A percentile compares a stretch with the other conserved stretches of the same genome.
Evolutionary conservation across 2,888 invertebrate genomes (phyloP).

Genomic region (Tetanocera ferruginea): DNA sequence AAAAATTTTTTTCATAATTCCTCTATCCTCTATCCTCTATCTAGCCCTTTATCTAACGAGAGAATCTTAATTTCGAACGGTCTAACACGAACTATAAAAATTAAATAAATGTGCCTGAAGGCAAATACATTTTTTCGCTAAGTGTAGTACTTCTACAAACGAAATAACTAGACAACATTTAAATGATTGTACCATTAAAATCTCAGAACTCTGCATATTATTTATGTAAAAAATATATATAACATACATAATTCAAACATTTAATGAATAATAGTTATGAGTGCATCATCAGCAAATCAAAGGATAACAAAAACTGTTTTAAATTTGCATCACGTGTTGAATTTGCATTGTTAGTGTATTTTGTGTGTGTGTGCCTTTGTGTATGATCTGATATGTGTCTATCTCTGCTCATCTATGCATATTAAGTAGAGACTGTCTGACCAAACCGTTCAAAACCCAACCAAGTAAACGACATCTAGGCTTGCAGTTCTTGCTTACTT

Average conservation of each 20-base stretch:
- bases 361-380: not conserved
- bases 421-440: not conserved
- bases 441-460: not conserved
- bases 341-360: constrained; percentile 12
- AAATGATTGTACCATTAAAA: too few species aligned
- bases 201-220: too few species aligned
- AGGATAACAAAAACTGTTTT: constrained; percentile 23
- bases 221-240: not conserved
- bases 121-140: too few species aligned
- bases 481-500: not conserved
- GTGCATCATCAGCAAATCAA: constrained; percentile 24
- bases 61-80: too few species aligned
- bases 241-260: not conserved
- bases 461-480: not conserved
- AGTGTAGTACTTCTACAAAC: too few species aligned
- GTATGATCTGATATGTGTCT: not conserved
- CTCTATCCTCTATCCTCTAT: too few species aligned
- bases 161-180: too few species aligned
- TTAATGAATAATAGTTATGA: not conserved
- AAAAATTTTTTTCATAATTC: too few species aligned
- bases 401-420: not conserved
- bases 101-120: too few species aligned
- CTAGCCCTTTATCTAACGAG: too few species aligned
- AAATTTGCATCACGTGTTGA: constrained; percentile 31
- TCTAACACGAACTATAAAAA: too few species aligned